Evolutionary conservation across 2,113 vertebrate genomes (phyloP).

Genomic region (Nycticorax nycticorax): DNA sequence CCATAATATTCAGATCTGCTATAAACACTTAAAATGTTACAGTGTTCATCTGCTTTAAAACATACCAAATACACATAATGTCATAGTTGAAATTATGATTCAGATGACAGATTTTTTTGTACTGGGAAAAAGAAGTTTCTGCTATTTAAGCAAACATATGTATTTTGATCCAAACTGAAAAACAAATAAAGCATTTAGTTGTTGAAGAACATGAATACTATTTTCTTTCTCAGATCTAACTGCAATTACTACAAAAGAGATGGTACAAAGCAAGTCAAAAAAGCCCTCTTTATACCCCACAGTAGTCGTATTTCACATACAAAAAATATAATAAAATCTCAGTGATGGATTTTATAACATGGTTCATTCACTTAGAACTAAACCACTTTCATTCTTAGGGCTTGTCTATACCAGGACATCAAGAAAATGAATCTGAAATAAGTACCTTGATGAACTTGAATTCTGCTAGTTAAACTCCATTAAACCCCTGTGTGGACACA

Average conservation of each 20-base stretch:
- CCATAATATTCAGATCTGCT: not conserved
- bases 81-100: not conserved
- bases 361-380: not conserved
- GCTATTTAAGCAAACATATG: not conserved
- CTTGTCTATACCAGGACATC: slow-evolving; percentile 21
- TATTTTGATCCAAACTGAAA: slow-evolving; percentile 26
- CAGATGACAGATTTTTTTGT: not conserved
- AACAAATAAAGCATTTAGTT: not conserved
- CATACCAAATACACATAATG: not conserved
- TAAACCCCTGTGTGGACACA: slow-evolving; percentile 46
- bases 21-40: not conserved
- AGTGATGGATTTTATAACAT: not conserved
- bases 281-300: not conserved
- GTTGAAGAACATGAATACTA: not conserved
- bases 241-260: not conserved
- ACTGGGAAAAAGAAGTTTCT: not conserved
- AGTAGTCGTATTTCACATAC: not conserved
- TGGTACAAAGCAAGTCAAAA: not conserved
- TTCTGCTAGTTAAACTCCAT: slow-evolving; percentile 60
- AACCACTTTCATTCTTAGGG: not conserved
- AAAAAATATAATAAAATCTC: not conserved
- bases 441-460: slow-evolving; percentile 37
- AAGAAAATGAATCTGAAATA: slow-evolving; percentile 36
- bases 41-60: not conserved
- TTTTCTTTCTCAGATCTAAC: not conserved